These are phyloP conservation scores for western clawed frog (Xenopus tropicalis) DNA, from an alignment of 2,113 vertebrate species.

Conservation along the genomic window UCB_Xtro_10.0 CM004445.2:27968001-27968500, in stretches of 20 bases:
- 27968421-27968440: neutral
- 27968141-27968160: too few relatives aligned
- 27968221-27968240: neutral
- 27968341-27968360: conserved; percentile 2
- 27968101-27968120: too few relatives aligned
- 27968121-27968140: too few relatives aligned
- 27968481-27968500: neutral
- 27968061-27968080: too few relatives aligned
- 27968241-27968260: neutral
- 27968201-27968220: neutral
- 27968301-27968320: neutral
- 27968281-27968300: neutral
- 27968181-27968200: neutral
- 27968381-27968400: neutral
- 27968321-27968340: neutral
- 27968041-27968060: too few relatives aligned
- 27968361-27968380: neutral
- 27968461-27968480: neutral
- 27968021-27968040: too few relatives aligned
- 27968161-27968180: too few relatives aligned
- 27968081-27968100: too few relatives aligned
- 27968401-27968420: neutral
- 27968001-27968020: too few relatives aligned
- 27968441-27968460: neutral
- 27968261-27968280: neutral